Conservation (phyloP, 2,888 invertebrate species). For the Andrena hattorfiana region DNA sequence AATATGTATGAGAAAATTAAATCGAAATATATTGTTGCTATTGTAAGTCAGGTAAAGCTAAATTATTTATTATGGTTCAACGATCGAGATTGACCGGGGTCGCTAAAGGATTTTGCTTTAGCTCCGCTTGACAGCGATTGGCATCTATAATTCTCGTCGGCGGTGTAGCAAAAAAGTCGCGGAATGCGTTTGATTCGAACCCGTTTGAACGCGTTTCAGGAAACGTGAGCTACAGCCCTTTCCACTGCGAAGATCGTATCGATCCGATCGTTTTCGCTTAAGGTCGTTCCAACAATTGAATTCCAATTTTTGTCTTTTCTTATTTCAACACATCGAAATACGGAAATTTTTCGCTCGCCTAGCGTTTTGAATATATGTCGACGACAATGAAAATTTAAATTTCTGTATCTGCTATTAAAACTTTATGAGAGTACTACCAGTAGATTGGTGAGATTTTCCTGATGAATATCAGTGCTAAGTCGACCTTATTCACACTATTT, state of each 20-base stretch:
- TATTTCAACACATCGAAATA: neutral
- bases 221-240: slow-evolving; percentile 46
- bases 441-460: no score
- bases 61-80: slow-evolving; percentile 70
- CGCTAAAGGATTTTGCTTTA: slow-evolving; percentile 55
- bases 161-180: slow-evolving; percentile 42
- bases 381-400: no score
- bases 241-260: slow-evolving; percentile 33
- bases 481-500: no score
- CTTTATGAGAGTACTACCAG: neutral
- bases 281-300: slow-evolving; percentile 1
- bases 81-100: slow-evolving; percentile 70
- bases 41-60: slow-evolving; percentile 60
- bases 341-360: no score
- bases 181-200: slow-evolving; percentile 52
- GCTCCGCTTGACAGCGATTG: slow-evolving; percentile 57
- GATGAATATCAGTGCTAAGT: no score
- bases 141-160: slow-evolving; percentile 57
- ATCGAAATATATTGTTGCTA: slow-evolving; percentile 20
- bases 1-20: neutral
- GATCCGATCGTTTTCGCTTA: slow-evolving; percentile 34
- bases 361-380: no score
- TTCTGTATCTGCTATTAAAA: neutral
- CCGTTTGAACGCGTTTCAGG: slow-evolving; percentile 51
- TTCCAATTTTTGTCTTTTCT: neutral